Evolutionary conservation across 2,113 vertebrate genomes (phyloP), one percentile per base, ranked within the genome.

Genomic region (Sisor rabdophorus): DNA sequence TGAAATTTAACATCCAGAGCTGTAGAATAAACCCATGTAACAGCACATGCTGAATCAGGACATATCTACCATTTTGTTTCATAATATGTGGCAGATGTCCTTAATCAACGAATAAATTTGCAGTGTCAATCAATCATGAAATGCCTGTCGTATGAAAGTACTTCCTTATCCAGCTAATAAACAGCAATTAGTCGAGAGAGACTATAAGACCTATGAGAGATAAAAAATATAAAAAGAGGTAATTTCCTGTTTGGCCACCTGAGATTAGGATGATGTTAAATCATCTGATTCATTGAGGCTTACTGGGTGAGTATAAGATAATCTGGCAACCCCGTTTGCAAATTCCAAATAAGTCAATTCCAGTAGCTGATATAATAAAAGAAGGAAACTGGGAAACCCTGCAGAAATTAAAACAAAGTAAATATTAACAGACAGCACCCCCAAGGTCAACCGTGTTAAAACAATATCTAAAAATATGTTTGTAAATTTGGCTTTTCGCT

Each of bases 121-220:
- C 12, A 5, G 3, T 24, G 55, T 69, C 3, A 11, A 54, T 26
- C 47, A 56, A 70, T 56, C 7, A 20, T 47, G 48, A 56, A 36
- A 36, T 26, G 48, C 54, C 1, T 81, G 54, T 55, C 19, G 13
- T 16, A 47, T 17, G 65, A 40, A 50, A 32, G 71, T 32, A 13
- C 36, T 30, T 79, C n/a, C 53, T 36, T 11, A 71, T 15, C 10
- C 16, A 44, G 30, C 68, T 72, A 59, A 72, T 36, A 64, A 75
- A 32, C 32, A 28, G 19, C 76, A 50, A 32, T 32, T 24, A 36
- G 2, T 36, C 28, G n/a, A n/a, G n/a, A n/a, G n/a, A n/a, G n/a
- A n/a, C 22, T 58, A 79, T 36, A 75, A 15, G 36, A 40, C 77
- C 44, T 44, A 20, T 26, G 11, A 26, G 19, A 19, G 20, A 36